A percentile compares a stretch with the other conserved stretches of the same genome.
These are phyloP conservation scores for Hycleus phaleratus DNA, from an alignment of 1,140 invertebrate species.

Conservation along the genomic window DNA sequence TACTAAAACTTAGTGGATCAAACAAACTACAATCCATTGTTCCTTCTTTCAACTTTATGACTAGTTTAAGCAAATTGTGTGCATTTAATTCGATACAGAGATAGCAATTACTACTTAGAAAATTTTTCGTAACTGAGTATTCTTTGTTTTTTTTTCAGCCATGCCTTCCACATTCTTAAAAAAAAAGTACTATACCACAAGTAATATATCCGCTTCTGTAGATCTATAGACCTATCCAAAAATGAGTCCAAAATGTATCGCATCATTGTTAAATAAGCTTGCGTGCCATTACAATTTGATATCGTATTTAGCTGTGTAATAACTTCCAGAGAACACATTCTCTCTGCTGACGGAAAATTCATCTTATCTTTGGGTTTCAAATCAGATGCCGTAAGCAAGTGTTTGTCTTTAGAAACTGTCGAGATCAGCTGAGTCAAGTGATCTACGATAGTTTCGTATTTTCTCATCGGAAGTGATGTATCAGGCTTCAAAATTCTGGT, in stretches of 20 bases:
- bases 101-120: conserved; percentile 2
- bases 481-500: neutral
- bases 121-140: conserved; percentile 1
- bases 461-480: neutral
- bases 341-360: neutral
- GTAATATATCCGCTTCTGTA: neutral
- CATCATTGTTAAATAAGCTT: neutral
- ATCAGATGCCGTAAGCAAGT: neutral
- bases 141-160: neutral
- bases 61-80: neutral
- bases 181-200: conserved; percentile 1
- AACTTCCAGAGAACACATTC: neutral
- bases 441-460: neutral
- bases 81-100: conserved; percentile 7
- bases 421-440: neutral
- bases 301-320: neutral
- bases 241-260: conserved; percentile 1
- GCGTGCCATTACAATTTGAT: neutral
- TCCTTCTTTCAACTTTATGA: neutral
- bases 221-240: neutral
- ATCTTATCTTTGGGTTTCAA: neutral
- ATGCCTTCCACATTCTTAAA: conserved; percentile 1
- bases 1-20: conserved; percentile 1
- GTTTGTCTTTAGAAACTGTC: neutral
- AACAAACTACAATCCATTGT: neutral